Percentiles rank a stretch among this genome's conserved stretches.
These are phyloP conservation scores for Drosophila arizonae DNA, from an alignment of 1,140 invertebrate species.

Conservation along the genomic window DNA sequence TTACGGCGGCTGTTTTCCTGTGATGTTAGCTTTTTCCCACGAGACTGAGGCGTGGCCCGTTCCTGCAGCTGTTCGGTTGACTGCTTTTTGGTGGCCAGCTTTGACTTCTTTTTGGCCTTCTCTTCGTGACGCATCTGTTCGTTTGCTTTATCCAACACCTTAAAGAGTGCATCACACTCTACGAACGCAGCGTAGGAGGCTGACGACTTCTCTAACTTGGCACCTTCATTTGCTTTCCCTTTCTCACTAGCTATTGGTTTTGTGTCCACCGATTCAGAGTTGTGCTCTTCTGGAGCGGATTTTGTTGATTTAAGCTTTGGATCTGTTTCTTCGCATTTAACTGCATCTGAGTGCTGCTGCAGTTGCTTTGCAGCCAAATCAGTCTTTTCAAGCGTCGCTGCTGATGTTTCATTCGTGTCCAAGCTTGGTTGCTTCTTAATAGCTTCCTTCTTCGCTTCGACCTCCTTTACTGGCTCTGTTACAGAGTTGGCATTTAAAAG, in stretches of 20 bases:
- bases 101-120: constrained; percentile 24
- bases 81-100: constrained; percentile 11
- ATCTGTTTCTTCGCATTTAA: not conserved
- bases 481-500: not conserved
- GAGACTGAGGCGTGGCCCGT: not conserved
- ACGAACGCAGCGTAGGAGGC: constrained; percentile 23
- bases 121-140: constrained; percentile 31
- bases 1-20: constrained; percentile 27
- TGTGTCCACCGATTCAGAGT: not conserved
- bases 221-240: constrained; percentile 2
- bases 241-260: not conserved
- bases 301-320: not conserved
- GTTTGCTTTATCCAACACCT: constrained; percentile 56
- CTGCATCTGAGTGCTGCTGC: not conserved
- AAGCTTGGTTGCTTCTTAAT: not conserved
- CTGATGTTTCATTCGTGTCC: not conserved
- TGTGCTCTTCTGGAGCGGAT: not conserved
- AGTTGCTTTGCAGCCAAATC: not conserved
- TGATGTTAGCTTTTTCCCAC: not conserved
- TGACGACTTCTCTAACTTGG: constrained; percentile 15
- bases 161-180: constrained; percentile 65
- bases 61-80: constrained; percentile 14
- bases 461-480: no score
- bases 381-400: not conserved
- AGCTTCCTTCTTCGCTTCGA: not conserved